Conservation (phyloP, 2,113 vertebrate species). For the Ginglymostoma cirratum region DNA sequence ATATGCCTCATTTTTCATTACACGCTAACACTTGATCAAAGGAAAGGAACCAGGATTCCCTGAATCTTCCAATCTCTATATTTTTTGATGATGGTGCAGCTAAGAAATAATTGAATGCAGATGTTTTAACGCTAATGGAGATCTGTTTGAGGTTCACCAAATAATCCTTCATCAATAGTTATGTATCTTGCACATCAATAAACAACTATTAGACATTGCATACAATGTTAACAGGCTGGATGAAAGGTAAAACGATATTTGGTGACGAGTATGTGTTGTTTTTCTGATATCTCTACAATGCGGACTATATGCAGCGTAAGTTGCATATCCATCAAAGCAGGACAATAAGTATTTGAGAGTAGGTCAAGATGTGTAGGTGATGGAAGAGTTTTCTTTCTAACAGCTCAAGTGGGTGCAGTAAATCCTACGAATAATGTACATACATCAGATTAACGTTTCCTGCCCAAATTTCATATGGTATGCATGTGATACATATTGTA, state of each 20-base stretch:
- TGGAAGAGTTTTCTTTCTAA: not conserved
- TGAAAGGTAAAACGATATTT: not conserved
- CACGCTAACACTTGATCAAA: not conserved
- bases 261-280: not conserved
- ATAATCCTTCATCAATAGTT: conserved; percentile 9
- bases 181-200: not conserved
- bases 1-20: not conserved
- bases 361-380: not conserved
- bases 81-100: not conserved
- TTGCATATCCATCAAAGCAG: not conserved
- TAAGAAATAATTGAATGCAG: conserved; percentile 11
- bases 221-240: not conserved
- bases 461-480: conserved; percentile 20
- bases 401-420: not conserved
- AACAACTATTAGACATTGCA: not conserved
- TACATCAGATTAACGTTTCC: not conserved
- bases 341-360: not conserved
- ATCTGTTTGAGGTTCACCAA: conserved; percentile 7
- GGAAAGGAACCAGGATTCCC: not conserved
- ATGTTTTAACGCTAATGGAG: not conserved
- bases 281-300: not conserved
- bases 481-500: not conserved
- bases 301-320: not conserved
- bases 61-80: not conserved
- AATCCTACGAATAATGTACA: not conserved